These are phyloP conservation scores for Litocranius walleri DNA, from an alignment of 2,113 vertebrate species.

Conservation along the genomic window DNA sequence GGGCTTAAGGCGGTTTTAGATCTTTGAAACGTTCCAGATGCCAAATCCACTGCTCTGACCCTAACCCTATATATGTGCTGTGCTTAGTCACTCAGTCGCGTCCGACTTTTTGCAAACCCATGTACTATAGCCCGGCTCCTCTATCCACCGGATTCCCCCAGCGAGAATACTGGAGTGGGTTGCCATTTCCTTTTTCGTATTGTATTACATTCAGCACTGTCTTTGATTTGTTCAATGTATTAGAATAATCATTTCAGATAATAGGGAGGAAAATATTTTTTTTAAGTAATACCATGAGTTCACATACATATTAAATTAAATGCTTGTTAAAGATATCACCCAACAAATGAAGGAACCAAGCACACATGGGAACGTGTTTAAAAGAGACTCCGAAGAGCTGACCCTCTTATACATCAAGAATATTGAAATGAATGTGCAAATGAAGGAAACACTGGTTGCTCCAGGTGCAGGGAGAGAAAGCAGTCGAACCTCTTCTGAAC, in stretches of 20 bases:
- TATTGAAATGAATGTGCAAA: background rate
- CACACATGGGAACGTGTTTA: background rate
- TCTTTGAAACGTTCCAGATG: background rate
- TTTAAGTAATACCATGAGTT: background rate
- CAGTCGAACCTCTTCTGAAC: background rate
- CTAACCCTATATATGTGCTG: background rate
- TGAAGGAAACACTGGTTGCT: background rate
- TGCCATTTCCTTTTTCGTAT: background rate
- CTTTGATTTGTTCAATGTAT: background rate
- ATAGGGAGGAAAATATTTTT: background rate
- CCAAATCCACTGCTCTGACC: background rate
- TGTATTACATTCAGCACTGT: background rate
- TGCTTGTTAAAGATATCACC: background rate
- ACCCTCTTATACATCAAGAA: background rate
- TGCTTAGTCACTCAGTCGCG: background rate
- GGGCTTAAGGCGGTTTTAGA: background rate
- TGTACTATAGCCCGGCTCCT: background rate
- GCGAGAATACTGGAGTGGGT: background rate
- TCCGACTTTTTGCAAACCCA: background rate
- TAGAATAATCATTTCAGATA: background rate
- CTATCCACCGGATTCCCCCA: background rate
- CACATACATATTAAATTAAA: background rate
- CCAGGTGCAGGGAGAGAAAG: background rate
- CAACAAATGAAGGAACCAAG: background rate
- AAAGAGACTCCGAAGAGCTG: background rate